phyloP scores from a whole-genome alignment of 1,140 invertebrate genomes.

The Aricia agestis region DNA sequence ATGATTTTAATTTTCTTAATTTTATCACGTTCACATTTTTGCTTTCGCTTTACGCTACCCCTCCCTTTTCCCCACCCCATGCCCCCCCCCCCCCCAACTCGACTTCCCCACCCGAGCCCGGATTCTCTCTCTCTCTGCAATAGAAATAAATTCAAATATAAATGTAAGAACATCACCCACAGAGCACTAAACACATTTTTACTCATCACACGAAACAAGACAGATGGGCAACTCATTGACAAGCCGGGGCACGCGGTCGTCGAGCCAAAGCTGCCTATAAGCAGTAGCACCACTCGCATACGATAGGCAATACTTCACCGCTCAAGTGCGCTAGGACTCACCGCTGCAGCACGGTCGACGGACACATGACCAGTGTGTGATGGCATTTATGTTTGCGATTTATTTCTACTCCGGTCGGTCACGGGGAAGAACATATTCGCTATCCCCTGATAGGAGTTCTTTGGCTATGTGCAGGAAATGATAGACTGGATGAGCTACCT shows the following conservation, averaged over 20 bases:
- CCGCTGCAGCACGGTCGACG: conserved; percentile 26
- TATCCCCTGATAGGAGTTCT: conserved; percentile 91
- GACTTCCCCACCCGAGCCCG: conserved; percentile 75
- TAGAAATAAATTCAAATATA: conserved; percentile 70
- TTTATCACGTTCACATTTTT: conserved; percentile 32
- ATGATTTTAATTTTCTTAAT: conserved; percentile 13
- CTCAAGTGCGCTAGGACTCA: conserved; percentile 32
- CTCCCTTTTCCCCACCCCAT: conserved; percentile 49
- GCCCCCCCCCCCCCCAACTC: conserved; percentile 47
- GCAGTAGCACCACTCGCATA: conserved; percentile 69
- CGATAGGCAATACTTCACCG: conserved; percentile 46
- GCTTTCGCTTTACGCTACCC: conserved; percentile 53
- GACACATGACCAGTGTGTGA: conserved; percentile 54
- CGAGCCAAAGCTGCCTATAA: conserved; percentile 66
- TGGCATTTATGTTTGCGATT: conserved; percentile 67
- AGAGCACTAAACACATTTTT: conserved; percentile 64
- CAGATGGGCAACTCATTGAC: conserved; percentile 38
- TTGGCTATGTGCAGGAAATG: conserved; percentile 97
- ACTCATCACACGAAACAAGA: conserved; percentile 47
- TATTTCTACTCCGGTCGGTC: conserved; percentile 73
- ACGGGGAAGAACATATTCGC: conserved; percentile 78
- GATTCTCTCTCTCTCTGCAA: conserved; percentile 47
- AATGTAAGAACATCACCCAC: conserved; percentile 72
- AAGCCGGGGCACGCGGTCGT: conserved; percentile 59
- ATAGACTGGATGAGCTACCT: conserved; percentile 98